These are phyloP conservation scores for Vanessa tameamea DNA, from an alignment of 1,140 invertebrate genomes.

Conservation along the genomic window DNA sequence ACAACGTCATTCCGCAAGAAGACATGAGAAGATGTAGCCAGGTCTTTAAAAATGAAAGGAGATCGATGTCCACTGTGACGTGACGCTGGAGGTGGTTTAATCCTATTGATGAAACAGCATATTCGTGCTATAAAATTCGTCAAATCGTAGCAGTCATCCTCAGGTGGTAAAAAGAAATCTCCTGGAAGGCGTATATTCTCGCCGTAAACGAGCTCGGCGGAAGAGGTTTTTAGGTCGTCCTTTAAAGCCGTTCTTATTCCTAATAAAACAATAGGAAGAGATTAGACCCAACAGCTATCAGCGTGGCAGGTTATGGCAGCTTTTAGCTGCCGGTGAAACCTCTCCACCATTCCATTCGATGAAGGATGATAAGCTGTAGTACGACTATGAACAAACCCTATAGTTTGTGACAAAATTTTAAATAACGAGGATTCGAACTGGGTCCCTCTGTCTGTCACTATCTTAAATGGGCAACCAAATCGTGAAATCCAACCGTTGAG, in stretches of 20 bases:
- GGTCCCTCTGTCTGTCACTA: background rate
- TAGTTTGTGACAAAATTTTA: background rate
- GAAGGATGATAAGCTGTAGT: background rate
- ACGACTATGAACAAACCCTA: background rate
- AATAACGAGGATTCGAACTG: background rate
- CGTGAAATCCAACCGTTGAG: constrained; percentile 2
- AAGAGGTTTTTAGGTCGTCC: background rate
- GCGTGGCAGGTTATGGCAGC: background rate
- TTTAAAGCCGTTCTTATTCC: background rate
- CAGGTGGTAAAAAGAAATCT: background rate
- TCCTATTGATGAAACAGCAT: no score
- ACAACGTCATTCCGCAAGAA: constrained; percentile 21
- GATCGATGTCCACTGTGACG: no score
- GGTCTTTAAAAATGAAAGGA: no score
- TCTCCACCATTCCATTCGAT: background rate
- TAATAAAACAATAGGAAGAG: background rate
- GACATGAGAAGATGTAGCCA: constrained; percentile 7
- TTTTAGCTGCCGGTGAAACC: background rate
- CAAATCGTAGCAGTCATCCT: no score
- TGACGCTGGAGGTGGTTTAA: no score
- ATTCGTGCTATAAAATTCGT: no score
- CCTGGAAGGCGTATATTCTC: background rate
- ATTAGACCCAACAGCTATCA: background rate
- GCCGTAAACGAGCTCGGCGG: background rate
- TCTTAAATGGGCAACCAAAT: background rate